Evolutionary conservation across 2,888 invertebrate species (phyloP), one percentile per base, ranked within the genome.

Genomic region (Crossocerus cetratus): DNA sequence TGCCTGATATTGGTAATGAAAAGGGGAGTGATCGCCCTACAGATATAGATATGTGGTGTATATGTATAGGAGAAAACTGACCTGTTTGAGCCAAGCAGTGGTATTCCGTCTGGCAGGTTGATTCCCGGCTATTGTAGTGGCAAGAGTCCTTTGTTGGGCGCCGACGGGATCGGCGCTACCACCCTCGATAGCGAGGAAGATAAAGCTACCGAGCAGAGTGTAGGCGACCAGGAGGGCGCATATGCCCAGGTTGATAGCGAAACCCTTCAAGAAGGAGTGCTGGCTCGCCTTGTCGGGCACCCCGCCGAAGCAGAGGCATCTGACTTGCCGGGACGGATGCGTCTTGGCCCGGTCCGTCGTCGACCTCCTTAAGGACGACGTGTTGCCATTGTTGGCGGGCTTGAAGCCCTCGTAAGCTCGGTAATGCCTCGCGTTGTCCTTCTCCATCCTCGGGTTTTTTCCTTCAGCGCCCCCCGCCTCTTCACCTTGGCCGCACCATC

Each of bases 181-280:
- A 57, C 95, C 94, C 91, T 97, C 97, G 85, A 97, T 95, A 63
- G 96, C 95, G 84, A 97, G 91, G 91, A 97, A 97, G 91, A 96
- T 94, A 89, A 96, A 95, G 69, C 96, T 95, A 65, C 95, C 95
- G 76, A 94, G 91, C 49, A 94, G 88, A 42, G 96, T 96, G 90
- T 97, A 97, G 22, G 95, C 96, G 85, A 97, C 92, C 54, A 97
- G 92, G 65, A 96, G 92, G 65, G 94, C 93, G 91, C 96, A 96
- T 90, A 97, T 96, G 81, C 96, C 94, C 83, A 96, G 91, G 90
- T 97, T 96, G 76, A 96, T 96, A 82, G 96, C 92, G 76, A 95
- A 93, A 14, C 95, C 95, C 66, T 95, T 94, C 83, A 94, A 91
- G 87, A 94, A 94, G 83, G 94, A 90, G 71, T 90, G 90, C 69